These are phyloP conservation scores for Echinarachnius parma DNA, from an alignment of 53 echinoderm and acorn worm species.

Conservation along the genomic window DNA sequence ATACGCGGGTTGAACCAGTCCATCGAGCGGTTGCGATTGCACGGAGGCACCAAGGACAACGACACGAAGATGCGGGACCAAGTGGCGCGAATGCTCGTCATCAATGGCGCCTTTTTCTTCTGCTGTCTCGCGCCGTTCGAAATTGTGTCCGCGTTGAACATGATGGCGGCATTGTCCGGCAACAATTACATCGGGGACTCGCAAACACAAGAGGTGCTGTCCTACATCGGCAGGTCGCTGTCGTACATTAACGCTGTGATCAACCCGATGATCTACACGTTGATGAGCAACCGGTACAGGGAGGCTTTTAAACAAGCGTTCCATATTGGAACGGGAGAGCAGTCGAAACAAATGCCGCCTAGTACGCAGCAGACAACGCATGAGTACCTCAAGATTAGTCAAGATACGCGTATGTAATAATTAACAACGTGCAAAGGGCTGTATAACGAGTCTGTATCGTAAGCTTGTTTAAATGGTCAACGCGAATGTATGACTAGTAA, in stretches of 20 bases:
- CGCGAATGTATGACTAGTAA: too few relatives aligned
- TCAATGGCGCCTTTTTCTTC: conserved; percentile 56
- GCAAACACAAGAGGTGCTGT: conserved; percentile 29
- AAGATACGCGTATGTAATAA: conserved; percentile 50
- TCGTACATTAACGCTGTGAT: conserved; percentile 86
- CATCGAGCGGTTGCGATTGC: conserved; percentile 60
- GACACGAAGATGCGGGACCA: conserved; percentile 64
- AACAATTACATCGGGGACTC: conserved; percentile 14
- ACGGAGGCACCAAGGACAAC: conserved; percentile 53
- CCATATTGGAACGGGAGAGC: conserved; percentile 32
- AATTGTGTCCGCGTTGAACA: conserved; percentile 45
- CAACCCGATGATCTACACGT: conserved; percentile 90
- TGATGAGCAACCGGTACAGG: conserved; percentile 78
- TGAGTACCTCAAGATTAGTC: conserved; percentile 58
- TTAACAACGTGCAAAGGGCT: too few relatives aligned
- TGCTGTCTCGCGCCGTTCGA: conserved; percentile 58
- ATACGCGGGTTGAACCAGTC: conserved; percentile 66
- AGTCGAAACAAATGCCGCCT: conserved; percentile 15
- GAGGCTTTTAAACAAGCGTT: conserved; percentile 86
- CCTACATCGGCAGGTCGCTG: conserved; percentile 56
- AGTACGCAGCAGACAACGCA: conserved; percentile 39
- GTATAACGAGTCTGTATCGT: too few relatives aligned
- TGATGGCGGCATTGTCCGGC: conserved; percentile 32
- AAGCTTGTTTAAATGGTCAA: too few relatives aligned
- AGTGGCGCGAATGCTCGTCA: conserved; percentile 59